Conservation (phyloP, 2,113 vertebrate genomes). For the Oreotrochilus melanogaster region DNA sequence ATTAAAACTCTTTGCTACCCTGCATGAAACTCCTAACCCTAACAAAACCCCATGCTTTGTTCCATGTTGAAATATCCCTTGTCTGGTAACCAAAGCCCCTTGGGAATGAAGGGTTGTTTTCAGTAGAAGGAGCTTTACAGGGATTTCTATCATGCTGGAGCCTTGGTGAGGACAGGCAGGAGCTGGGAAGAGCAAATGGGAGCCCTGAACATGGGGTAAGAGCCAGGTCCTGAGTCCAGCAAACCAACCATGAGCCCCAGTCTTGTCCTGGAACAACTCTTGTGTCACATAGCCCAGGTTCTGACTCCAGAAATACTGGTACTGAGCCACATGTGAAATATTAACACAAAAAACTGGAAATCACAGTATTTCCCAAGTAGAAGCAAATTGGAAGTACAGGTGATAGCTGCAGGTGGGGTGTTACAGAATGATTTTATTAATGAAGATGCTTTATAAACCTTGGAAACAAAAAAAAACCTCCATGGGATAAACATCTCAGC, state of each 20-base stretch:
- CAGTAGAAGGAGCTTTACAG: neutral
- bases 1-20: neutral
- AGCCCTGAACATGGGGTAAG: accelerated
- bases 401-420: neutral
- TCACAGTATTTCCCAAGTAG: neutral
- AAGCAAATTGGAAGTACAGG: neutral
- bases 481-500: neutral
- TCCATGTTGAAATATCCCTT: neutral
- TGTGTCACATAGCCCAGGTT: neutral
- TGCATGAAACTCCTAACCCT: neutral
- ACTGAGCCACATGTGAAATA: neutral
- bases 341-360: neutral
- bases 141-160: neutral
- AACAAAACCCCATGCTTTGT: neutral
- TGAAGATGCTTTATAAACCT: neutral
- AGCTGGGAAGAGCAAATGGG: neutral
- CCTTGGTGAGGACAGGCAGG: neutral
- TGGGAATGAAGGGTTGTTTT: neutral
- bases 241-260: accelerated
- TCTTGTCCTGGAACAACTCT: accelerated
- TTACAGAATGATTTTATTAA: neutral
- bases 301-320: neutral
- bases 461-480: neutral
- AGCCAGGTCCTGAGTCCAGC: neutral
- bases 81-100: neutral